Percentiles rank a stretch among this genome's conserved stretches.
Evolutionary conservation across 2,888 invertebrate species (phyloP).

Genomic region (Apamea monoglypha): DNA sequence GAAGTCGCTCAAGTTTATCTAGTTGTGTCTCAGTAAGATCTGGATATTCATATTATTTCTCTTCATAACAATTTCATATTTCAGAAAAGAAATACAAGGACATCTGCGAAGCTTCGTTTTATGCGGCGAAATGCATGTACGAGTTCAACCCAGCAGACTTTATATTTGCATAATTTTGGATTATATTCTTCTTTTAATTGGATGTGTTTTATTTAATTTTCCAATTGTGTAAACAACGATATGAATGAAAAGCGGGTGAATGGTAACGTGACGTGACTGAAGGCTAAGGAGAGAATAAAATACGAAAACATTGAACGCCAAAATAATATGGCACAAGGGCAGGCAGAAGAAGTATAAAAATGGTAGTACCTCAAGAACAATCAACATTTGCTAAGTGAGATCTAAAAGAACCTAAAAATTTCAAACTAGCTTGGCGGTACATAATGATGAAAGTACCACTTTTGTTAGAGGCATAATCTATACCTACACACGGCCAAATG

Average conservation of each 20-base stretch:
- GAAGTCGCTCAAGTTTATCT: too few relatives aligned
- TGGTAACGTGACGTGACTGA: neutral
- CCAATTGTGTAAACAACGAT: neutral
- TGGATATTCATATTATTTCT: fast-evolving
- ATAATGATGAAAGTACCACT: neutral
- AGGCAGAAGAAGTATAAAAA: neutral
- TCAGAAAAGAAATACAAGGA: constrained; percentile 85
- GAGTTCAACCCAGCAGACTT: constrained; percentile 84
- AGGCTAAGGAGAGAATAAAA: neutral
- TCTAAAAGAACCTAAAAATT: neutral
- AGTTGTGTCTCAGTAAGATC: too few relatives aligned
- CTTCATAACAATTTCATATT: constrained; percentile 59
- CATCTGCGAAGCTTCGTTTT: constrained; percentile 83
- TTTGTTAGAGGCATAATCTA: neutral
- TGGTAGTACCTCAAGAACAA: neutral
- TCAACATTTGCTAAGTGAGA: neutral
- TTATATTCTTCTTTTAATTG: constrained; percentile 27
- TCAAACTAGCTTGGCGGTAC: neutral
- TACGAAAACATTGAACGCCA: neutral
- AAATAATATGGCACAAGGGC: neutral
- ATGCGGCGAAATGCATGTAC: constrained; percentile 84
- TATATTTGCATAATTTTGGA: constrained; percentile 76
- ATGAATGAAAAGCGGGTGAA: too few relatives aligned
- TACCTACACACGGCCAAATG: neutral
- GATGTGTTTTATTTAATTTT: constrained; percentile 42